Base-by-base conservation (phyloP, 2,113 vertebrate genomes). In the Manacus vitellinus region DNA sequence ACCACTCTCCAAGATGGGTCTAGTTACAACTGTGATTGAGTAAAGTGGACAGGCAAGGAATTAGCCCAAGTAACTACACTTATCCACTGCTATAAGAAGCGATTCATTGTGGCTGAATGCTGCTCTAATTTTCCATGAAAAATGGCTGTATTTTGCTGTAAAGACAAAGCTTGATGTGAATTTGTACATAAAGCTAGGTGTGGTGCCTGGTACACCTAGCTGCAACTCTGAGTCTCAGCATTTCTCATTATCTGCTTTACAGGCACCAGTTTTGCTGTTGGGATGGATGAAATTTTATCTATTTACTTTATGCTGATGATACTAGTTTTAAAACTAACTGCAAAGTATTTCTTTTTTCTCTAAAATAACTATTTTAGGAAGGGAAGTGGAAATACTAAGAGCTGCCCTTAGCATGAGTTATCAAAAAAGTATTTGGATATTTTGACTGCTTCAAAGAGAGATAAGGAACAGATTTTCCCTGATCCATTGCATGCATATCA, bases 401-500 rank as follows among this genome's bases (percentile, higher is more conserved):
- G 14, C 5, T 81, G 6, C 6, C 79, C 3, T 56, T 82, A 35
- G 21, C 17, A 35, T 41, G 62, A 93, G 21, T 76, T 87, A 68
- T 68, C 41, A 72, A 43, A 82, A 47, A 81, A 65, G 23, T 44
- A 76, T 68, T 73, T 76, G 71, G 62, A 35, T 92, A 54, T 86
- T 92, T 77, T 88, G 43, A 5, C 77, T 76, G 51, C 37, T 74
- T 97, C 47, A 54, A 81, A 59, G 58, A 28, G 14, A 82, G 61
- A 93, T 71, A 80, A 82, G 87, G 82, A 95, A 88, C 59, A 93
- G 75, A 91, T 92, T 83, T 95, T 63, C 59, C 51, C 46, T 66
- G 59, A 88, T 62, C 51, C 47, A n/a, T n/a, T 77, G 44, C 52
- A 56, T 59, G 14, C 18, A 1, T 73, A 68, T 70, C 0, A 0